These are phyloP conservation scores for Perca flavescens DNA, from an alignment of 2,113 vertebrate genomes.

Conservation along the genomic window DNA sequence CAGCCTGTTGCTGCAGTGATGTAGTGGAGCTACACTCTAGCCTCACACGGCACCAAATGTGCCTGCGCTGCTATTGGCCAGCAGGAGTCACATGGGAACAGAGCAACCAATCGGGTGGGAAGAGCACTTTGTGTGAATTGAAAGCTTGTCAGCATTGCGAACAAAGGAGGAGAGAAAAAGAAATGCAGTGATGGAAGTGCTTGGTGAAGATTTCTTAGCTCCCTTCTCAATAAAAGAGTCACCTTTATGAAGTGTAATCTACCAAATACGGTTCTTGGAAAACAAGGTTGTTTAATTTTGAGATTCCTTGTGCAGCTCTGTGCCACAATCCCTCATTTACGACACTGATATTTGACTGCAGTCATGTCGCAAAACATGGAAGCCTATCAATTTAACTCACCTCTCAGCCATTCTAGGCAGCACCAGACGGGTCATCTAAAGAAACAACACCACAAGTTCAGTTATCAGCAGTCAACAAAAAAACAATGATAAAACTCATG, in stretches of 20 bases:
- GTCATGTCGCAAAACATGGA: slow-evolving; percentile 65
- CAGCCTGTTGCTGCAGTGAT: slow-evolving; percentile 84
- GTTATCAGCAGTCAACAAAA: background rate
- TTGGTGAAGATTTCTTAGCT: slow-evolving; percentile 51
- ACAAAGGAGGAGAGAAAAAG: slow-evolving; percentile 73
- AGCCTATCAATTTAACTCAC: slow-evolving; percentile 84
- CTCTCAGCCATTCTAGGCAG: slow-evolving; percentile 95
- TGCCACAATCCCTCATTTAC: slow-evolving; percentile 1
- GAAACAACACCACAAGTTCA: slow-evolving; percentile 20
- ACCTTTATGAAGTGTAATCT: slow-evolving; percentile 13
- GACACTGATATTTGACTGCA: slow-evolving; percentile 50
- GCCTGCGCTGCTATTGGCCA: slow-evolving; percentile 70
- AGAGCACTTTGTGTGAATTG: slow-evolving; percentile 81
- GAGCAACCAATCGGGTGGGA: slow-evolving; percentile 72
- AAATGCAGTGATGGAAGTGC: slow-evolving; percentile 66
- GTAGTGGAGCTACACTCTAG: slow-evolving; percentile 73
- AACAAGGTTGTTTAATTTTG: background rate
- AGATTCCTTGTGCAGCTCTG: background rate
- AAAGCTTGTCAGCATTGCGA: slow-evolving; percentile 80
- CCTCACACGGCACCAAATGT: slow-evolving; percentile 81
- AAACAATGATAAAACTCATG: slow-evolving; percentile 1
- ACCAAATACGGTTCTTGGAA: background rate
- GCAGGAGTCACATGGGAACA: slow-evolving; percentile 65
- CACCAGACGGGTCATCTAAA: slow-evolving; percentile 95
- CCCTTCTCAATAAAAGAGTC: background rate